Evolutionary conservation across 1,140 invertebrate species (phyloP).

Genomic region (Orchestia grillus): DNA sequence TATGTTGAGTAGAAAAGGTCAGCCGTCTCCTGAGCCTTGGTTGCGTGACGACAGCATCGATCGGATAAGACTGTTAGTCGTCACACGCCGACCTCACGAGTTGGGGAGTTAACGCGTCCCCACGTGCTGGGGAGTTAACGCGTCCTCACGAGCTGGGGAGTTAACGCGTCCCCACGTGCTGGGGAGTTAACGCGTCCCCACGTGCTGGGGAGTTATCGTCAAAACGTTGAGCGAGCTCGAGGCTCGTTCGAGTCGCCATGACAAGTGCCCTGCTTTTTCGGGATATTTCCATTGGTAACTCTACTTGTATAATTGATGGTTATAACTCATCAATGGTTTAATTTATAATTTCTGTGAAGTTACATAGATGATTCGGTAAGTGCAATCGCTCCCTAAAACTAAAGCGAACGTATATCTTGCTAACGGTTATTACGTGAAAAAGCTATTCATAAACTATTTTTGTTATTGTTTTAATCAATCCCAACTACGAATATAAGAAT

Average conservation of each 20-base stretch:
- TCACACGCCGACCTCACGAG: neutral
- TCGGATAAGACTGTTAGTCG: neutral
- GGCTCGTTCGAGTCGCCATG: neutral
- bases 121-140: no score
- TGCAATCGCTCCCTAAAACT: no score
- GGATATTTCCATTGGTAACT: neutral
- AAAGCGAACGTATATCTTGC: no score
- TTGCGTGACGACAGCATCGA: neutral
- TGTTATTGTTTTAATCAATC: no score
- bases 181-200: neutral
- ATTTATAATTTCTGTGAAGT: neutral
- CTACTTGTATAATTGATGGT: neutral
- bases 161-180: neutral
- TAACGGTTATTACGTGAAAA: no score
- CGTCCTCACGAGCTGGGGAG: no score
- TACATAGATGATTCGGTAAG: neutral
- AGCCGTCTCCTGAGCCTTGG: neutral
- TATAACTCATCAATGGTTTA: neutral
- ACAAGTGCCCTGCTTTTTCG: neutral
- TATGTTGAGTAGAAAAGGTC: neutral
- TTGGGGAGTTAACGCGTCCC: neutral
- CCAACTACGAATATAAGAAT: no score
- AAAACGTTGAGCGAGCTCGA: neutral
- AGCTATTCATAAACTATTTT: no score
- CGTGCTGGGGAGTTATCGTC: neutral